These are phyloP conservation scores for Diabrotica virgifera DNA, from an alignment of 1,140 invertebrate genomes.

Conservation along the genomic window DNA sequence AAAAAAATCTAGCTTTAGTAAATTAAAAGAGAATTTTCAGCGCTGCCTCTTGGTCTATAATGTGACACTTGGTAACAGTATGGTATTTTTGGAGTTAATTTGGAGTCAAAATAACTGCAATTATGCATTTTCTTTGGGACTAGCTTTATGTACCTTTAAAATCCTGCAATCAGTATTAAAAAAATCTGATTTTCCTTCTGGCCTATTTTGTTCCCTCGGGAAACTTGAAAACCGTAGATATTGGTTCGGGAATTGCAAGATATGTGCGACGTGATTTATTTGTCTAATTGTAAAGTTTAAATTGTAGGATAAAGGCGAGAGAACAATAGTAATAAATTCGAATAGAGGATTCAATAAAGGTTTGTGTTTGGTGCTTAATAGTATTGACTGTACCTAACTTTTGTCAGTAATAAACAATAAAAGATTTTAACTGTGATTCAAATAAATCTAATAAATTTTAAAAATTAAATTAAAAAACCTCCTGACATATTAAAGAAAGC, in stretches of 20 bases:
- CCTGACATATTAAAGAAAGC: neutral
- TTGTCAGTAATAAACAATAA: too few relatives aligned
- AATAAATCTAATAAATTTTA: neutral
- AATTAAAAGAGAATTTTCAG: too few relatives aligned
- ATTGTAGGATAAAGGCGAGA: neutral
- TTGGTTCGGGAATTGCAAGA: neutral
- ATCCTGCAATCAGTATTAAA: too few relatives aligned
- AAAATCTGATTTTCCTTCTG: neutral
- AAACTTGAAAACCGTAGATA: neutral
- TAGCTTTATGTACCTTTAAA: too few relatives aligned
- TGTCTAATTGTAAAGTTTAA: constrained; percentile 1
- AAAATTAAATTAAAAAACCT: neutral
- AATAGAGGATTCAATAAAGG: neutral
- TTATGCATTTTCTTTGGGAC: too few relatives aligned
- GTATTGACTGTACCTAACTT: too few relatives aligned
- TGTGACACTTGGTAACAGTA: too few relatives aligned
- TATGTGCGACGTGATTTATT: neutral
- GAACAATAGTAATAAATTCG: neutral
- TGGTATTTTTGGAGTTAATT: too few relatives aligned
- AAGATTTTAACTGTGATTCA: neutral
- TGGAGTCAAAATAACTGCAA: too few relatives aligned
- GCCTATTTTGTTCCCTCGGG: neutral
- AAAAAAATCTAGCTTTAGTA: too few relatives aligned
- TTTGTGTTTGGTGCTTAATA: too few relatives aligned
- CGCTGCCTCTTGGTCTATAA: too few relatives aligned